A percentile compares a stretch with the other conserved stretches of the same genome.
phyloP scores from a whole-genome alignment of 2,888 invertebrate species.

The Prosopocoilus inquinatus region DNA sequence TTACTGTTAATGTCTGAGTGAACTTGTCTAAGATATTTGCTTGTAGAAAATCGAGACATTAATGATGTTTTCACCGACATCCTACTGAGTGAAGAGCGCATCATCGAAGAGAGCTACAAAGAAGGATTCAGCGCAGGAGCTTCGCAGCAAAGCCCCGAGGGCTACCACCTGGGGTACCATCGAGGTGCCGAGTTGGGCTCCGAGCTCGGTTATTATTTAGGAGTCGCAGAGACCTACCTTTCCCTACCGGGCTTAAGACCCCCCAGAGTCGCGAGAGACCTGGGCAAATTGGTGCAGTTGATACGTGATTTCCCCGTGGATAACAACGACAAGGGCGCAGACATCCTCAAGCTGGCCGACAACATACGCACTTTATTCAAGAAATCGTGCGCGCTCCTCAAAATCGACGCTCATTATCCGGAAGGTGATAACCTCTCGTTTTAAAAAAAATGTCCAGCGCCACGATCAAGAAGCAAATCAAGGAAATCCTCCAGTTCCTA shows the following conservation, averaged over 20 bases:
- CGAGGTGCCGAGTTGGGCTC: slow-evolving; percentile 73
- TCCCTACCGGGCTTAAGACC: slow-evolving; percentile 40
- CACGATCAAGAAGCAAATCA: slow-evolving; percentile 49
- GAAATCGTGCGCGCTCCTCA: slow-evolving; percentile 66
- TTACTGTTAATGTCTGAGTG: background rate
- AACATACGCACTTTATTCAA: slow-evolving; percentile 67
- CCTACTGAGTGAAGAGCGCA: slow-evolving; percentile 65
- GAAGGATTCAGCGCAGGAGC: slow-evolving; percentile 67
- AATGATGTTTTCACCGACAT: slow-evolving; percentile 74
- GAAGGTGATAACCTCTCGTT: slow-evolving; percentile 61
- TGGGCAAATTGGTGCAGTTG: slow-evolving; percentile 58
- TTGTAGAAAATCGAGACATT: slow-evolving; percentile 54
- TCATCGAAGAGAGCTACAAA: slow-evolving; percentile 62
- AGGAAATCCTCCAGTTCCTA: slow-evolving; percentile 57
- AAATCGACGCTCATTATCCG: slow-evolving; percentile 57
- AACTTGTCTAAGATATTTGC: no score
- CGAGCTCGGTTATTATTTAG: slow-evolving; percentile 74
- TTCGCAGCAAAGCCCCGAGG: slow-evolving; percentile 63
- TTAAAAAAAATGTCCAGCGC: slow-evolving; percentile 43
- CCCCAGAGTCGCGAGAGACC: slow-evolving; percentile 56
- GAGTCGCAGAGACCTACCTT: slow-evolving; percentile 52
- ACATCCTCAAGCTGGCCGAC: slow-evolving; percentile 63
- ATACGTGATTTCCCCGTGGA: slow-evolving; percentile 64
- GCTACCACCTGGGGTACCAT: slow-evolving; percentile 74
- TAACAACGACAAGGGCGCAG: slow-evolving; percentile 68